Conservation (phyloP, 1,140 invertebrate genomes). For the Polypedilum vanderplanki region DNA sequence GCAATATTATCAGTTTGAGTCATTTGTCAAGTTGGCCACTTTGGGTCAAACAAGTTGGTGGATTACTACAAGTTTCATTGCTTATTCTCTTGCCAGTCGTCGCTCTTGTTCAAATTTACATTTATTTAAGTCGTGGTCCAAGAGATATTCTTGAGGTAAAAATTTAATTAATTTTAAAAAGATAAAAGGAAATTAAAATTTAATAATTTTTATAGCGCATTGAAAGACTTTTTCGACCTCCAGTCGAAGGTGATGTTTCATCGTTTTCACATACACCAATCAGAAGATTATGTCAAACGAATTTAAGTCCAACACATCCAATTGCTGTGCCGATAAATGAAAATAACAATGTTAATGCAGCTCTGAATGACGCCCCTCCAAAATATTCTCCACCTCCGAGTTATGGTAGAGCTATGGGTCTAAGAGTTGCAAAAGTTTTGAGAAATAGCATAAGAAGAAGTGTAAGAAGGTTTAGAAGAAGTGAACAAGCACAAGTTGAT, state of each 20-base stretch:
- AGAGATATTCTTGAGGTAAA: conserved; percentile 79
- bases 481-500: not conserved
- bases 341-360: conserved; percentile 35
- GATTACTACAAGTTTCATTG: conserved; percentile 67
- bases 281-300: conserved; percentile 31
- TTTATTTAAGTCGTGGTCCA: conserved; percentile 73
- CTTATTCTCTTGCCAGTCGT: conserved; percentile 68
- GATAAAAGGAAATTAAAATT: not conserved
- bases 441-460: conserved; percentile 73
- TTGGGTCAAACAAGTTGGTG: conserved; percentile 69
- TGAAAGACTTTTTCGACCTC: not conserved
- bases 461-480: conserved; percentile 50
- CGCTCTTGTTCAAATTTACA: conserved; percentile 72
- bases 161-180: conserved; percentile 31
- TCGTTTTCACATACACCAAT: conserved; percentile 37
- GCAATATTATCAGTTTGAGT: conserved; percentile 33
- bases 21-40: conserved; percentile 58
- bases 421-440: conserved; percentile 68
- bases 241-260: conserved; percentile 57
- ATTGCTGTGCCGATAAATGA: not conserved
- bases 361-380: conserved; percentile 73
- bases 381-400: conserved; percentile 89
- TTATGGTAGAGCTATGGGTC: conserved; percentile 83
- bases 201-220: conserved; percentile 54
- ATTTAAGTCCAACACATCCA: conserved; percentile 35